Conservation (phyloP, 2,888 invertebrate species). For the Punctoribates punctum region DNA sequence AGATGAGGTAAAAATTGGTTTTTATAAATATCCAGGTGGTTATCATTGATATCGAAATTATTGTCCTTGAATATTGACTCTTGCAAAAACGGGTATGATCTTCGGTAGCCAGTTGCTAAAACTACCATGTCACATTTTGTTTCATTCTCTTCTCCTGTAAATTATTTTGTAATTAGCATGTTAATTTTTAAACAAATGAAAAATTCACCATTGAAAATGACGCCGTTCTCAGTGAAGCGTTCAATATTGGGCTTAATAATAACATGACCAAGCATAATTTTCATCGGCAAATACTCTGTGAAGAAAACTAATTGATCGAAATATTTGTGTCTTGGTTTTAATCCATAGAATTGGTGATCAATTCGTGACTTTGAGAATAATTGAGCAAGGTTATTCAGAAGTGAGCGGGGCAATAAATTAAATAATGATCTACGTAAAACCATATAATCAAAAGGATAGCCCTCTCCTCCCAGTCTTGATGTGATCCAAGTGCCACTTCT, state of each 20-base stretch:
- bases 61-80: not conserved
- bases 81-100: conserved; percentile 53
- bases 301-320: conserved; percentile 50
- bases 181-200: not conserved
- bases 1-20: conserved; percentile 54
- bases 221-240: conserved; percentile 49
- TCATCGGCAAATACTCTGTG: conserved; percentile 55
- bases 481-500: conserved; percentile 49
- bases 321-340: not conserved
- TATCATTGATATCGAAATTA: conserved; percentile 40
- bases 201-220: conserved; percentile 52
- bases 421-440: not conserved
- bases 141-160: conserved; percentile 28
- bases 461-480: not conserved
- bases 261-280: conserved; percentile 53
- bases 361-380: not conserved
- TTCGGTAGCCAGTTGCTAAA: conserved; percentile 53
- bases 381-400: too few relatives aligned
- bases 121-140: not conserved
- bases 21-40: conserved; percentile 53
- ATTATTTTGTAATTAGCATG: conserved; percentile 14
- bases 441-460: not conserved
- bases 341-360: not conserved
- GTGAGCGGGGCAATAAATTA: too few relatives aligned
- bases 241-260: conserved; percentile 51